Conservation (phyloP, 2,888 invertebrate genomes). For the Tipula lateralis region DNA sequence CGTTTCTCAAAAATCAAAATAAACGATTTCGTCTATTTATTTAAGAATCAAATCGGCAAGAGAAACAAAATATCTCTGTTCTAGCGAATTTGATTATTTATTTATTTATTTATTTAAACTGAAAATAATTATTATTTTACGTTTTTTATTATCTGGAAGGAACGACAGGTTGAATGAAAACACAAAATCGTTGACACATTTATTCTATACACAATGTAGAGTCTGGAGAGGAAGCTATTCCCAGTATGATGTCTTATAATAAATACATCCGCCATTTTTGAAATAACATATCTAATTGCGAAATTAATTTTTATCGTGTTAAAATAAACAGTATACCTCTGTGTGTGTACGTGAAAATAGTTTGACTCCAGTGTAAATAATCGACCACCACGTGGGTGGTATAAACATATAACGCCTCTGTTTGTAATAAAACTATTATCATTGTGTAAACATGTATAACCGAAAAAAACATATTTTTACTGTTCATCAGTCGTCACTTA, state of each 20-base stretch:
- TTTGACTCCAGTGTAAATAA: no score
- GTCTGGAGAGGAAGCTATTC: no score
- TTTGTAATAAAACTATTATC: not conserved
- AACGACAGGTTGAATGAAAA: not conserved
- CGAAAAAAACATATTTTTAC: not conserved
- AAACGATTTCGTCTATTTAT: not conserved
- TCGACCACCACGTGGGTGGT: not conserved
- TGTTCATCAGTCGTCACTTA: not conserved
- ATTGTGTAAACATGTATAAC: not conserved
- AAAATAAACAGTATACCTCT: not conserved
- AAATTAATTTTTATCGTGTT: not conserved
- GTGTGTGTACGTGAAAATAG: not conserved
- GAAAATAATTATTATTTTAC: not conserved
- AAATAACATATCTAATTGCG: not conserved
- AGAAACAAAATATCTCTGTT: not conserved
- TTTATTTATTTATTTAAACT: not conserved
- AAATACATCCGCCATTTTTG: not conserved
- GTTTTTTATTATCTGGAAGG: not conserved
- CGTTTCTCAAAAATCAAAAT: not conserved
- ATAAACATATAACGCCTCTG: not conserved
- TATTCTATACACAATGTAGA: no score
- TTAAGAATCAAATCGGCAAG: not conserved
- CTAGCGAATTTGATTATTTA: not conserved
- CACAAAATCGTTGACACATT: no score
- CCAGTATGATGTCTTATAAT: not conserved